A percentile compares a stretch with the other conserved stretches of the same genome.
Evolutionary conservation across 2,113 vertebrate genomes (phyloP).

Genomic region (Drymodes brunneopygia): DNA sequence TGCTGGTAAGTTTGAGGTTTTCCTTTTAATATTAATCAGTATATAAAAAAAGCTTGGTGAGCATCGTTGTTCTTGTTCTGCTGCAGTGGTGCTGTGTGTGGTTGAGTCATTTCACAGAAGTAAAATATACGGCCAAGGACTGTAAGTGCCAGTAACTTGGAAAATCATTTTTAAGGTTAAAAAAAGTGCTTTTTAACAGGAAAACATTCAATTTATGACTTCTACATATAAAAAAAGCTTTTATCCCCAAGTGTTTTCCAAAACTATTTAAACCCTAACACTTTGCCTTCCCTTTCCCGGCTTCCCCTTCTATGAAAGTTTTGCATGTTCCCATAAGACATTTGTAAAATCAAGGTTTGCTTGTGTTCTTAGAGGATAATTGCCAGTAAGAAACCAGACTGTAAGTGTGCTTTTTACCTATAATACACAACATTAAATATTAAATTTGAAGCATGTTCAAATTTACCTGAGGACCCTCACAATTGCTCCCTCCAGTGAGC

Average conservation of each 20-base stretch:
- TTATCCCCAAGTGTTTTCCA: not conserved
- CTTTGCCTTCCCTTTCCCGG: not conserved
- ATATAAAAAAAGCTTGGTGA: conserved; percentile 5
- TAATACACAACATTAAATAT: not conserved
- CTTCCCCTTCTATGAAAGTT: not conserved
- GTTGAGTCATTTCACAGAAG: conserved; percentile 34
- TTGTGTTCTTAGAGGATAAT: conserved; percentile 50
- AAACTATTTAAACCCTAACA: not conserved
- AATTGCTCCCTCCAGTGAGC: not conserved
- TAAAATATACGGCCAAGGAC: not conserved
- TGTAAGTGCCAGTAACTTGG: conserved; percentile 7
- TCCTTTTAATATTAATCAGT: conserved; percentile 35
- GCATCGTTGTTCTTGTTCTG: conserved; percentile 7
- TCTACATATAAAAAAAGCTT: not conserved
- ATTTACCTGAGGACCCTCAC: not conserved
- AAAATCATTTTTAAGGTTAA: not conserved
- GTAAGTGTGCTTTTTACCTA: conserved; percentile 40
- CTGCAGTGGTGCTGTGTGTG: conserved; percentile 22
- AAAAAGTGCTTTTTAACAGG: not conserved
- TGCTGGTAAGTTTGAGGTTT: conserved; percentile 24
- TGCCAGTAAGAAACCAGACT: not conserved
- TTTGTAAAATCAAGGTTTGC: conserved; percentile 36
- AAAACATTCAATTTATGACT: not conserved
- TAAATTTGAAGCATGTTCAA: conserved; percentile 48
- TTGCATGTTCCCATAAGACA: conserved; percentile 43